Conservation (phyloP, 1,140 invertebrate genomes). For the Caerostris darwini region DNA sequence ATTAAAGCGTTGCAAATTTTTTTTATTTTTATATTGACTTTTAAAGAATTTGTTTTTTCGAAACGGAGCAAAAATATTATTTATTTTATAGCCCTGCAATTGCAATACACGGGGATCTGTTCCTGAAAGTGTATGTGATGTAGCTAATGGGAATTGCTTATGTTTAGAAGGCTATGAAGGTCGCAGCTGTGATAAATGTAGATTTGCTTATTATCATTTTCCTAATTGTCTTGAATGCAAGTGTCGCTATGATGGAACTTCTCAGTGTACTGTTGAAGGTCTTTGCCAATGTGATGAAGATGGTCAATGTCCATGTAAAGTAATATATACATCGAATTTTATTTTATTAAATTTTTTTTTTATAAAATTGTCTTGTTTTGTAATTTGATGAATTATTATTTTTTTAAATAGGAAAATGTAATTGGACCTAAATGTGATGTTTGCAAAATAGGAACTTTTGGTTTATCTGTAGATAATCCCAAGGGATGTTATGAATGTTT, state of each 20-base stretch:
- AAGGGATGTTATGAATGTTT: conserved; percentile 94
- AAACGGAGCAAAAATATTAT: background rate
- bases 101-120: conserved; percentile 89
- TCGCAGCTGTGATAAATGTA: conserved; percentile 89
- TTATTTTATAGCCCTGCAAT: conserved; percentile 85
- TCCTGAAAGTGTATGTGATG: conserved; percentile 87
- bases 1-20: no score
- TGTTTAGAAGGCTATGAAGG: conserved; percentile 92
- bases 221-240: conserved; percentile 92
- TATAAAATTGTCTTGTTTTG: conserved; percentile 13
- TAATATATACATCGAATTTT: conserved; percentile 79
- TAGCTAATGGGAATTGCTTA: conserved; percentile 88
- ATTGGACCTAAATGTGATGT: conserved; percentile 90
- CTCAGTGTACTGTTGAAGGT: conserved; percentile 83
- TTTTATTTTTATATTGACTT: no score
- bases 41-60: no score
- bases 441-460: conserved; percentile 93
- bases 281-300: conserved; percentile 86
- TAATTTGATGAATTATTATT: conserved; percentile 15
- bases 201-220: conserved; percentile 92
- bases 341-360: background rate
- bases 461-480: conserved; percentile 86
- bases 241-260: conserved; percentile 88
- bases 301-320: conserved; percentile 94
- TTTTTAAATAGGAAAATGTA: conserved; percentile 86